Percentiles rank a stretch among this genome's conserved stretches.
These are phyloP conservation scores for Micromesistius poutassou DNA, from an alignment of 2,797 vertebrate genomes.

Conservation along the genomic window DNA sequence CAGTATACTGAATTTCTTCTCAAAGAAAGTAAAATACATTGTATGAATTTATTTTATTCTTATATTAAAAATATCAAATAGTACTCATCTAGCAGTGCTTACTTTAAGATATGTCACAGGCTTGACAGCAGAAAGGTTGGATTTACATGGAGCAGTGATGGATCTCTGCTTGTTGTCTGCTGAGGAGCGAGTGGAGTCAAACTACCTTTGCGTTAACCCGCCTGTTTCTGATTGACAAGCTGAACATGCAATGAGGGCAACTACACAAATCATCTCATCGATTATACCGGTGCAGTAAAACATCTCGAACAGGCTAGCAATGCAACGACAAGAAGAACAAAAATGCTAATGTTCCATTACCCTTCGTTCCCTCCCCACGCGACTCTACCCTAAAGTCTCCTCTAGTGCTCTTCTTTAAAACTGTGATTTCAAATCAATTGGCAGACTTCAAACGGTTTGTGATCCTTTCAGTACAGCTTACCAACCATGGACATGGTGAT, in stretches of 20 bases:
- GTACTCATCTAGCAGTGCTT: slow-evolving; percentile 77
- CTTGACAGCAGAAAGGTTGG: slow-evolving; percentile 69
- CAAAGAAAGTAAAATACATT: slow-evolving; percentile 76
- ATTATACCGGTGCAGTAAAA: slow-evolving; percentile 67
- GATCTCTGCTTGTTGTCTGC: slow-evolving; percentile 34
- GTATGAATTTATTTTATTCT: slow-evolving; percentile 70
- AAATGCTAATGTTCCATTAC: slow-evolving; percentile 54
- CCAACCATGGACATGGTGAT: slow-evolving; percentile 57
- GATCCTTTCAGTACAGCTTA: slow-evolving; percentile 65
- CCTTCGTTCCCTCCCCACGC: slow-evolving; percentile 23
- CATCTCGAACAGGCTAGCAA: slow-evolving; percentile 68
- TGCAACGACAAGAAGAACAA: slow-evolving; percentile 56
- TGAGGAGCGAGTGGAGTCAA: slow-evolving; percentile 42
- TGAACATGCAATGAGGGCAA: slow-evolving; percentile 76
- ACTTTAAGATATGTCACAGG: slow-evolving; percentile 70
- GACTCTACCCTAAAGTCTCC: slow-evolving; percentile 36
- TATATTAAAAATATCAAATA: slow-evolving; percentile 83
- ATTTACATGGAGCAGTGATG: slow-evolving; percentile 56
- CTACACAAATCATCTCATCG: slow-evolving; percentile 68
- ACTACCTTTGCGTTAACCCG: slow-evolving; percentile 60
- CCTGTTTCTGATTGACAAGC: slow-evolving; percentile 67
- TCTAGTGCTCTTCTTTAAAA: slow-evolving; percentile 49
- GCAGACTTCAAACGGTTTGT: slow-evolving; percentile 42
- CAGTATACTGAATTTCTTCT: slow-evolving; percentile 75
- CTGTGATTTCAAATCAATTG: slow-evolving; percentile 52